phyloP scores from a whole-genome alignment of 2,888 invertebrate species.

The Tipula helvola region DNA sequence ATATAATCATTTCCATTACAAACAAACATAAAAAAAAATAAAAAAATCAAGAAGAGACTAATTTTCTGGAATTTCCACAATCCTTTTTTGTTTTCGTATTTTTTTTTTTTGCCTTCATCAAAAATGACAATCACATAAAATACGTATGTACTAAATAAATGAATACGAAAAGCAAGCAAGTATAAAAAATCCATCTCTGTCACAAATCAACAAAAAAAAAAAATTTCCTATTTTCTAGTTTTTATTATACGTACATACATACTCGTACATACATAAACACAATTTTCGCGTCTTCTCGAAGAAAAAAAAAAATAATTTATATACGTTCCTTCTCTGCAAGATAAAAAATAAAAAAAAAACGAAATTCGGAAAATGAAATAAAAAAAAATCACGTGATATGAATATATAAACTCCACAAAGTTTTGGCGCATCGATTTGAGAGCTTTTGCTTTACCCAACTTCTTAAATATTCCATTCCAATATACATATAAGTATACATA shows the following conservation, averaged over 20 bases:
- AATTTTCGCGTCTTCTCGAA: background rate
- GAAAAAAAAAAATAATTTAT: background rate
- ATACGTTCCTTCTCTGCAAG: background rate
- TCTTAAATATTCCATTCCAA: background rate
- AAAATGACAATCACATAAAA: background rate
- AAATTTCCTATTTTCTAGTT: background rate
- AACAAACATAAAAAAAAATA: background rate
- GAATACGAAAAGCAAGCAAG: background rate
- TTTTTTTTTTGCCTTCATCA: background rate
- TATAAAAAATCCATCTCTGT: background rate
- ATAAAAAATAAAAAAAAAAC: background rate
- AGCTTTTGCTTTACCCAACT: background rate
- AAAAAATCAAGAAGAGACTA: background rate
- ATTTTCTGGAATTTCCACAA: background rate
- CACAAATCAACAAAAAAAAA: background rate
- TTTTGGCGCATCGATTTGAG: background rate
- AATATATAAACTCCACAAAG: background rate
- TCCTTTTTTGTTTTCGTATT: background rate
- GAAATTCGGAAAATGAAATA: background rate
- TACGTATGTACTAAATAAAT: background rate
- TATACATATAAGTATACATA: background rate
- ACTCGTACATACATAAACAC: background rate
- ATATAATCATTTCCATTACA: background rate
- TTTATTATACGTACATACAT: background rate
- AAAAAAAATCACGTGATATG: conserved; percentile 8